Evolutionary conservation across 2,113 vertebrate species (phyloP).

Genomic region (Menura novaehollandiae): DNA sequence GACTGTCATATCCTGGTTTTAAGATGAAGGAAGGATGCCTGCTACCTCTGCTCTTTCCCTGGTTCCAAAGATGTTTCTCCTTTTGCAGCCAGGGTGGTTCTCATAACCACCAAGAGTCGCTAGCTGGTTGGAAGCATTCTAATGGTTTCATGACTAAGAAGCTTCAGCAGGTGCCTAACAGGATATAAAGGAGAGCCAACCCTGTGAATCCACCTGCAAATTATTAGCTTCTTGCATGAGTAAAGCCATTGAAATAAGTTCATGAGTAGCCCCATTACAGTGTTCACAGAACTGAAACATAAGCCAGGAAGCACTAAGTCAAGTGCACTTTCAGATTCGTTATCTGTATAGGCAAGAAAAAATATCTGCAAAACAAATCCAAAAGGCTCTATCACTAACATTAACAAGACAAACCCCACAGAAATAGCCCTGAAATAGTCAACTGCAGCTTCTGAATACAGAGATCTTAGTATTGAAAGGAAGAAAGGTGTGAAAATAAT

Average conservation of each 20-base stretch:
- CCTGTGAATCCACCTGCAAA: neutral
- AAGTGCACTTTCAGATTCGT: neutral
- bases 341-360: neutral
- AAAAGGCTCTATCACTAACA: neutral
- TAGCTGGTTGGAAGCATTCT: neutral
- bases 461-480: neutral
- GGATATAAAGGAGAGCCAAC: neutral
- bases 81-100: neutral
- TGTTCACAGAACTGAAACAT: neutral
- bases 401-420: neutral
- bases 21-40: neutral
- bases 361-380: neutral
- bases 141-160: neutral
- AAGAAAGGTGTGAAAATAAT: neutral
- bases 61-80: neutral
- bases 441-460: neutral
- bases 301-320: neutral
- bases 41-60: neutral
- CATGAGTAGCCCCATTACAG: neutral
- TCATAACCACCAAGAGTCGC: neutral
- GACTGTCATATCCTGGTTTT: neutral
- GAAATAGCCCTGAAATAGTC: neutral
- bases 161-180: neutral
- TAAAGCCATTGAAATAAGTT: neutral
- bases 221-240: neutral